Evolutionary conservation across 1,140 invertebrate genomes (phyloP).

Genomic region (Medauroidea extradentata): DNA sequence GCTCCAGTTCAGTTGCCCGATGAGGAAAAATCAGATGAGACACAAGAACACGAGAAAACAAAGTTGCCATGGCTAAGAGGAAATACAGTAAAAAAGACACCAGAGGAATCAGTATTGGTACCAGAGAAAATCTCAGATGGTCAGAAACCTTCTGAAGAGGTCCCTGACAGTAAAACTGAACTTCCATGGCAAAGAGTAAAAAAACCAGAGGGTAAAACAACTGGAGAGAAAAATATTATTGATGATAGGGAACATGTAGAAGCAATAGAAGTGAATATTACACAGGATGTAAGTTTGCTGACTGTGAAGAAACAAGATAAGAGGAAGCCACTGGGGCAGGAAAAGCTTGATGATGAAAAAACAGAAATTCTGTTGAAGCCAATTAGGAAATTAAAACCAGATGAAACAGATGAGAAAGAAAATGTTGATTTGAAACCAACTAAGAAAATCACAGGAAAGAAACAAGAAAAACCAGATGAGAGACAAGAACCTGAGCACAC

Average conservation of each 20-base stretch:
- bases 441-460: neutral
- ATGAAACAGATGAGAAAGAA: constrained; percentile 17
- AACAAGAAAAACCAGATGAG: no score
- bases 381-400: constrained; percentile 33
- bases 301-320: constrained; percentile 3
- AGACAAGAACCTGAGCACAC: no score
- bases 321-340: neutral
- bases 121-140: neutral
- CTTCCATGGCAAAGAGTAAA: constrained; percentile 6
- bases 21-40: neutral
- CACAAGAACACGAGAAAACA: neutral
- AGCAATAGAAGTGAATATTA: constrained; percentile 9
- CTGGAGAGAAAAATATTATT: no score
- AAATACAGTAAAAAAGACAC: neutral
- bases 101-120: neutral
- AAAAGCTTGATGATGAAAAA: constrained; percentile 20
- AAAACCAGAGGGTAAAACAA: constrained; percentile 24
- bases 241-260: neutral
- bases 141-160: neutral
- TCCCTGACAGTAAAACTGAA: neutral
- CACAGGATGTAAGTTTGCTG: constrained; percentile 7
- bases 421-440: constrained; percentile 15
- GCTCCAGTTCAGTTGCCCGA: neutral
- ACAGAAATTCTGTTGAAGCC: constrained; percentile 16
- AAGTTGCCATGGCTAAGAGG: constrained; percentile 7